Percentiles rank a stretch among this genome's conserved stretches.
phyloP scores from a whole-genome alignment of 2,797 vertebrate species.

The Poecilia gillii region DNA sequence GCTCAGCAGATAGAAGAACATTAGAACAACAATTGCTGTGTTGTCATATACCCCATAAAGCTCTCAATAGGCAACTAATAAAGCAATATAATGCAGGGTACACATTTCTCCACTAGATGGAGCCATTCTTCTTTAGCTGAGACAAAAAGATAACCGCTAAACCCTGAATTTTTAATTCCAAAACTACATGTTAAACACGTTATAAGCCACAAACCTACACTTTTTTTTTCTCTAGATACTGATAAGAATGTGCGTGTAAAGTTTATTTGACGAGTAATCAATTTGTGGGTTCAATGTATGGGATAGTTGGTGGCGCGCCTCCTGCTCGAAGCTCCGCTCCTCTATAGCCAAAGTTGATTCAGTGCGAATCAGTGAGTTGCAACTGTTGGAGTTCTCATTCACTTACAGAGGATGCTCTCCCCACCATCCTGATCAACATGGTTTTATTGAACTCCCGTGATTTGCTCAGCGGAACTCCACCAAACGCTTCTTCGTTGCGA shows the following conservation, averaged over 20 bases:
- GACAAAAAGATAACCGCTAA: not conserved
- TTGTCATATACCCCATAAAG: too few species aligned
- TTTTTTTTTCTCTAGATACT: not conserved
- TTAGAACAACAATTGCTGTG: not conserved
- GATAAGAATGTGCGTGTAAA: not conserved
- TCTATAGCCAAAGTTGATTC: slow-evolving; percentile 32
- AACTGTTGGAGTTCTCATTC: slow-evolving; percentile 46
- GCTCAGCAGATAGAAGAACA: not conserved
- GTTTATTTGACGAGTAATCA: not conserved
- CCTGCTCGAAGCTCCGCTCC: slow-evolving; percentile 48
- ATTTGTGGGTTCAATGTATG: not conserved
- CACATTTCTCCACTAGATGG: slow-evolving; percentile 55
- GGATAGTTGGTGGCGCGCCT: slow-evolving; percentile 26
- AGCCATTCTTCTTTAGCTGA: slow-evolving; percentile 5
- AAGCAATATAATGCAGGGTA: not conserved
- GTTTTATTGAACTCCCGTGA: slow-evolving; percentile 22
- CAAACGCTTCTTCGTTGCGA: not conserved
- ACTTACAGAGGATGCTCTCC: slow-evolving; percentile 25
- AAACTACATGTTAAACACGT: not conserved
- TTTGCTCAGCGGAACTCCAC: not conserved
- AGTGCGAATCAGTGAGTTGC: slow-evolving; percentile 41
- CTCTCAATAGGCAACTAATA: not conserved
- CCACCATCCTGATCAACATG: slow-evolving; percentile 43
- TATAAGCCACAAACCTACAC: accelerated
- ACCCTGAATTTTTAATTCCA: not conserved